Percentiles rank a stretch among this genome's conserved stretches.
phyloP scores from a whole-genome alignment of 2,888 invertebrate genomes.

The Brachyopa scutellaris region DNA sequence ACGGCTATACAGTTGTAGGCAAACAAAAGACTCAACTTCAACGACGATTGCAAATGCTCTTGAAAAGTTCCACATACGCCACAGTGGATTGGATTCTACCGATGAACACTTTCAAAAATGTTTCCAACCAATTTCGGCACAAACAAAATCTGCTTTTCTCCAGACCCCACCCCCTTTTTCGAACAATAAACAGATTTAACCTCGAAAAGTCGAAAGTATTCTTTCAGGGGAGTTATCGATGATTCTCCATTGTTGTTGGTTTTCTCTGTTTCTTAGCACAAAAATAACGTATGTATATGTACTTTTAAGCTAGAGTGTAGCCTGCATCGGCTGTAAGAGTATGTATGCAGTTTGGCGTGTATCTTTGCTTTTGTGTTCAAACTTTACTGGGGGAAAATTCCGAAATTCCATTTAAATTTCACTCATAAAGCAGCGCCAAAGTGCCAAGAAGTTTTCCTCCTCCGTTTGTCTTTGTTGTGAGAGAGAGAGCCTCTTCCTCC shows the following conservation, averaged over 20 bases:
- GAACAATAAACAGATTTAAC: constrained; percentile 54
- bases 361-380: constrained; percentile 42
- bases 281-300: neutral
- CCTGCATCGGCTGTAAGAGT: no score
- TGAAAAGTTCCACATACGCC: constrained; percentile 64
- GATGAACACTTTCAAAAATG: constrained; percentile 58
- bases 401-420: constrained; percentile 68
- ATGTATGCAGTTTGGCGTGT: constrained; percentile 26
- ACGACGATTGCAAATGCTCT: constrained; percentile 31
- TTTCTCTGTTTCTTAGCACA: neutral
- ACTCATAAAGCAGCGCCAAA: constrained; percentile 60
- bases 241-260: neutral
- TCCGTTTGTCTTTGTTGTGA: constrained; percentile 49
- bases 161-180: constrained; percentile 8
- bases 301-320: constrained; percentile 34
- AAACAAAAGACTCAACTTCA: constrained; percentile 20
- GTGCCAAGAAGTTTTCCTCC: constrained; percentile 65
- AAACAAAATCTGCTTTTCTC: constrained; percentile 22
- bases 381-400: constrained; percentile 33
- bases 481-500: no score
- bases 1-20: no score
- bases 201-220: constrained; percentile 40
- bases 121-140: constrained; percentile 46
- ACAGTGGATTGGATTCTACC: constrained; percentile 5
- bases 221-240: constrained; percentile 45